phyloP scores from a whole-genome alignment of 2,888 invertebrate genomes.

The Schizotus pectinicornis region DNA sequence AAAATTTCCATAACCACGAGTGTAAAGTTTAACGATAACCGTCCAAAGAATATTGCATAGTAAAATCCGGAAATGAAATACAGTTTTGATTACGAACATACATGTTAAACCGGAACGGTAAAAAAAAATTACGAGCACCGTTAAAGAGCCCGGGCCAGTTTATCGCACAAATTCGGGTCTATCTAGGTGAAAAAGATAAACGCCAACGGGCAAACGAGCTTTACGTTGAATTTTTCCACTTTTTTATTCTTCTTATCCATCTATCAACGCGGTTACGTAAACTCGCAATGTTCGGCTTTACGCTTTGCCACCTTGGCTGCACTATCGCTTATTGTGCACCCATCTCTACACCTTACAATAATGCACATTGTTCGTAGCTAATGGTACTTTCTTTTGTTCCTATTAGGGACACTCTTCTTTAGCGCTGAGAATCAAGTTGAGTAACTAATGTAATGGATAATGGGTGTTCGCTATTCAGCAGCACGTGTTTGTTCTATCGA shows the following conservation, averaged over 20 bases:
- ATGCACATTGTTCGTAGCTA: constrained; percentile 16
- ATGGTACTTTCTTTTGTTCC: constrained; percentile 11
- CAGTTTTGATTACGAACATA: constrained; percentile 14
- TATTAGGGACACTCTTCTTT: constrained; percentile 14
- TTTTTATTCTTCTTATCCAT: no score
- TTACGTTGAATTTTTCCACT: no score
- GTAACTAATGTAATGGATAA: constrained; percentile 9
- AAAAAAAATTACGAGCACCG: constrained; percentile 15
- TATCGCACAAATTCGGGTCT: no score
- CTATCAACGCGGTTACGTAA: not conserved
- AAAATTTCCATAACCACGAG: not conserved
- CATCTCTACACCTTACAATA: constrained; percentile 22
- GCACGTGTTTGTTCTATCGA: no score
- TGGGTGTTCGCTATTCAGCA: constrained; percentile 1
- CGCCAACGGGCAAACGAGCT: no score
- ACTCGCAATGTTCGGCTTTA: constrained; percentile 6
- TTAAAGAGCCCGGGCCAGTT: constrained; percentile 7
- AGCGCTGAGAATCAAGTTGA: constrained; percentile 15
- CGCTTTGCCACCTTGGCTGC: no score
- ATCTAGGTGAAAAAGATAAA: no score
- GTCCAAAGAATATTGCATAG: not conserved
- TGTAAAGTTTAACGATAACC: constrained; percentile 5
- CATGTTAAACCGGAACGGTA: constrained; percentile 21
- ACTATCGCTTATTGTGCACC: constrained; percentile 14
- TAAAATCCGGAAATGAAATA: constrained; percentile 10